Evolutionary conservation across 2,888 invertebrate genomes (phyloP), one percentile per base, ranked within the genome.

Genomic region (Actias luna): DNA sequence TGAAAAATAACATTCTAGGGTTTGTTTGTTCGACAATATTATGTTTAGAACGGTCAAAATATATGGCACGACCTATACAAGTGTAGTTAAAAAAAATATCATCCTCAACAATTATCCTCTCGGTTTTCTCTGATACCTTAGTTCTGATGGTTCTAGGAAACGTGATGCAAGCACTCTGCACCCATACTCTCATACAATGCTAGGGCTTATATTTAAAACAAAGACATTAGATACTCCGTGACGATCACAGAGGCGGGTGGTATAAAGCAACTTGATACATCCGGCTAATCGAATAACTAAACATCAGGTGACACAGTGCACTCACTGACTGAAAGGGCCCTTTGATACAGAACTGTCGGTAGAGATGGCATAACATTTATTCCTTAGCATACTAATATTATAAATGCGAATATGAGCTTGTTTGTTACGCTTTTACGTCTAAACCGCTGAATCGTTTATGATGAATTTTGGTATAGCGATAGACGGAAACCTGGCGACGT

Each of bases 211-310:
- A 25, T 3, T 25, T 46, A 22, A 25, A 60, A 52, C 52, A 55
- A 55, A 5, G 27, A 27, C 29, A 16, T 14, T 14, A 27, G 27
- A 25, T 52, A 52, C 29, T 29, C 8, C 29, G 55, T 29, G 55
- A 55, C 55, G 16, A 29, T 27, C 29, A 55, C 18, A 29, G 29
- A 29, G 25, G 22, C 55, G 55, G 29, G 29, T 55, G 29, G 55
- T 8, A 55, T 27, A 29, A 8, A 14, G 55, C n/a, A 29, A 55
- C 55, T n/a, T 55, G 55, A 27, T 55, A 55, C 55, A 55, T 29
- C 55, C 55, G 29, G 55, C 25, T 50, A 12, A 4, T 2, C 2
- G 4, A 4, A 50, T 50, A 50, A 2, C 3, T 50, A 50, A 50
- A 50, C 46, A 50, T 50, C 46, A 50, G 46, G 25, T 50, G 46